phyloP scores from a whole-genome alignment of 2,888 invertebrate genomes.

The Diarsia rubi region DNA sequence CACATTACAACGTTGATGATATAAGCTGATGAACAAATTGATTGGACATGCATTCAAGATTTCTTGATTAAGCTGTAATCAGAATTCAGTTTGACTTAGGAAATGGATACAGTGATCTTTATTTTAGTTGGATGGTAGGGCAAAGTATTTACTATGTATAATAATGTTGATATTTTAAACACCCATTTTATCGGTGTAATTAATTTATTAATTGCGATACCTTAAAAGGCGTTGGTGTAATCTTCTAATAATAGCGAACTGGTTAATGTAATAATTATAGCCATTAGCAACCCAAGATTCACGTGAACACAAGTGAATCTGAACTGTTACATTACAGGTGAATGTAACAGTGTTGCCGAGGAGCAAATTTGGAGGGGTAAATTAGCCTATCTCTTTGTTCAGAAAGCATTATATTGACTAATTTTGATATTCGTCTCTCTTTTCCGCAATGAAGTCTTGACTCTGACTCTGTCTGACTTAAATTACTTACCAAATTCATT shows the following conservation, averaged over 20 bases:
- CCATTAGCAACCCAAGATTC: neutral
- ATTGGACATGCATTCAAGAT: constrained; percentile 29
- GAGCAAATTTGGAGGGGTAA: neutral
- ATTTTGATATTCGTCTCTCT: neutral
- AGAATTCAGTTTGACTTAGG: neutral
- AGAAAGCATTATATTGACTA: neutral
- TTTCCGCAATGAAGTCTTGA: neutral
- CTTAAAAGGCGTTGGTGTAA: neutral
- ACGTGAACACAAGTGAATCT: neutral
- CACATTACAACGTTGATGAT: neutral
- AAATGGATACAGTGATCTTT: constrained; percentile 6
- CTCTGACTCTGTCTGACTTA: too few species aligned
- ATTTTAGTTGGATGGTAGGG: neutral
- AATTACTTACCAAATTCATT: neutral
- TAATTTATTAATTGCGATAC: neutral
- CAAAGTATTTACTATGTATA: constrained; percentile 2
- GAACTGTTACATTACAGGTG: neutral
- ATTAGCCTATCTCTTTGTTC: neutral
- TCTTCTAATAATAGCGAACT: neutral
- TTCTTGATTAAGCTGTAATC: neutral
- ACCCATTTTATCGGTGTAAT: neutral
- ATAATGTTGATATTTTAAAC: neutral
- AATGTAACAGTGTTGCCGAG: neutral
- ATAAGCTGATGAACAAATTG: neutral
- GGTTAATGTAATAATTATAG: neutral